Conservation (phyloP, 2,888 invertebrate species). For the Amiota mariae region DNA sequence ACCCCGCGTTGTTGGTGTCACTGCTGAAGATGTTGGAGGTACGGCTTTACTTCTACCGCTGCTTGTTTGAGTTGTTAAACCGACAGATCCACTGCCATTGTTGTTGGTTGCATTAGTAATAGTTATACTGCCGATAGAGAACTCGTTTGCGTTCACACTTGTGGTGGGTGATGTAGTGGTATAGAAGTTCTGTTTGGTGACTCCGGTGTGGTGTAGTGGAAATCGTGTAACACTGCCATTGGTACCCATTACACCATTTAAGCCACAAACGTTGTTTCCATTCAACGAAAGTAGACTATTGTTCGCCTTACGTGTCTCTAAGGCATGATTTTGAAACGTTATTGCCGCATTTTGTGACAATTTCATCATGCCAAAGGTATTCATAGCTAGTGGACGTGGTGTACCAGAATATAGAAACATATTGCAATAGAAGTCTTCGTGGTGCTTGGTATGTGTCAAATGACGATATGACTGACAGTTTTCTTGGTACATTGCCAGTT, state of each 20-base stretch:
- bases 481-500: conserved; percentile 52
- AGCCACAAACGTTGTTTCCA: conserved; percentile 55
- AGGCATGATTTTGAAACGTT: conserved; percentile 65
- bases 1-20: not conserved
- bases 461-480: conserved; percentile 43
- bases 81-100: not conserved
- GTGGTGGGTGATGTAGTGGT: not conserved
- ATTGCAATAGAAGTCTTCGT: conserved; percentile 65
- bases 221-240: conserved; percentile 37
- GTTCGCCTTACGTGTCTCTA: conserved; percentile 68
- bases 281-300: conserved; percentile 62
- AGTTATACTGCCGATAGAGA: conserved; percentile 52
- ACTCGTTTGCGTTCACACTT: conserved; percentile 42
- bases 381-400: conserved; percentile 65
- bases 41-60: conserved; percentile 34
- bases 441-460: conserved; percentile 58
- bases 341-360: conserved; percentile 62
- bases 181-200: conserved; percentile 47
- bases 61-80: conserved; percentile 3
- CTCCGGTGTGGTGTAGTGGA: conserved; percentile 32
- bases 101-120: conserved; percentile 44
- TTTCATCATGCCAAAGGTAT: conserved; percentile 66
- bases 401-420: conserved; percentile 61
- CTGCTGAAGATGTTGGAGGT: conserved; percentile 32
- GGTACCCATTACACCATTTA: conserved; percentile 64